phyloP scores from a whole-genome alignment of 2,888 invertebrate genomes.

The Dioctria linearis region DNA sequence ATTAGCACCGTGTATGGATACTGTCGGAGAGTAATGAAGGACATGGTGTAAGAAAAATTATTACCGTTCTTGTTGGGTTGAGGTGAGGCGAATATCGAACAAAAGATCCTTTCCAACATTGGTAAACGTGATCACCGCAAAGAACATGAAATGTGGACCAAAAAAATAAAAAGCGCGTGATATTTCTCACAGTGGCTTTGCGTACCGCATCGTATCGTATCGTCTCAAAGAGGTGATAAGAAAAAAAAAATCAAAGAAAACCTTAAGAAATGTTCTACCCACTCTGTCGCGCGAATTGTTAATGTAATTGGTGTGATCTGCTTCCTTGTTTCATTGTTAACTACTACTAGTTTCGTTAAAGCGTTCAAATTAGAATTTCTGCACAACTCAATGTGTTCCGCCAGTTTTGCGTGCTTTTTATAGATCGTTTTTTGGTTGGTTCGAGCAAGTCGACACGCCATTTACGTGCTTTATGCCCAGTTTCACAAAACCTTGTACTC shows the following conservation, averaged over 20 bases:
- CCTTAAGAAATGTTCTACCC: background rate
- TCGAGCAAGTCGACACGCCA: background rate
- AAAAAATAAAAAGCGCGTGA: background rate
- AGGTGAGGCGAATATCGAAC: background rate
- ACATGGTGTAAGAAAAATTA: constrained; percentile 1
- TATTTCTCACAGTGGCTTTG: background rate
- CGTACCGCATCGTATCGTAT: background rate
- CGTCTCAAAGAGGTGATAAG: background rate
- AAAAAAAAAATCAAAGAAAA: constrained; percentile 1
- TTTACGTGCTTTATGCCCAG: too few species aligned
- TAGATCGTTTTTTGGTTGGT: background rate
- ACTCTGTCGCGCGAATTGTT: background rate
- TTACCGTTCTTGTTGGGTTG: background rate
- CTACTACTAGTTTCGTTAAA: background rate
- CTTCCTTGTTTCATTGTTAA: constrained; percentile 17
- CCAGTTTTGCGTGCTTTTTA: background rate
- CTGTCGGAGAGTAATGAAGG: background rate
- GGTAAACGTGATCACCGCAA: constrained; percentile 14
- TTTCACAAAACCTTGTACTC: too few species aligned
- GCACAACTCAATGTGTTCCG: constrained; percentile 12
- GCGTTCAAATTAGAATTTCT: constrained; percentile 13
- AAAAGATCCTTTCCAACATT: constrained; percentile 22
- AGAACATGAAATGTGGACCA: constrained; percentile 14
- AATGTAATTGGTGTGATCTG: constrained; percentile 17
- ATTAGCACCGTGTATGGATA: background rate